These are phyloP conservation scores for Drosophila navojoa DNA, from an alignment of 1,140 invertebrate genomes.

Conservation along the genomic window DNA sequence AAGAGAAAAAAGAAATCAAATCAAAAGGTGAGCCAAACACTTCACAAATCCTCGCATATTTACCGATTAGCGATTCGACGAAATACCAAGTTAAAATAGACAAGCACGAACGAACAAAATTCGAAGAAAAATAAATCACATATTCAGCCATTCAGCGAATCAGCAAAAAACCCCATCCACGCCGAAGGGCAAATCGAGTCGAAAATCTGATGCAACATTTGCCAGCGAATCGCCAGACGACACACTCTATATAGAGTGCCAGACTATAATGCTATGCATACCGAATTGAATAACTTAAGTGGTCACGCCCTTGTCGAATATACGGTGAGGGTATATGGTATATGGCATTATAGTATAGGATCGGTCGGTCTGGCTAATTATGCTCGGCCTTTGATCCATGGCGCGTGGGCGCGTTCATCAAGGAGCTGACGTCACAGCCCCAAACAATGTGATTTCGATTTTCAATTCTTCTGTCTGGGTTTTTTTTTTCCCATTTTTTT, in stretches of 20 bases:
- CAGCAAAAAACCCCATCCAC: constrained; percentile 21
- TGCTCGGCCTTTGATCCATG: constrained; percentile 36
- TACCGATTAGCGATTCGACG: background rate
- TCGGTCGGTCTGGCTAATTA: background rate
- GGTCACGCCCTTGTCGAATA: constrained; percentile 54
- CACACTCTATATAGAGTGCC: background rate
- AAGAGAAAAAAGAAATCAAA: constrained; percentile 82
- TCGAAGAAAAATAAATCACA: constrained; percentile 17
- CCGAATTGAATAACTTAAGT: constrained; percentile 65
- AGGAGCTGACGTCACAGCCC: constrained; percentile 62
- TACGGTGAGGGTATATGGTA: constrained; percentile 1
- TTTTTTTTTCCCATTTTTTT: constrained; percentile 1
- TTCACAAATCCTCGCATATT: no score
- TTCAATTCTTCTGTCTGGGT: background rate
- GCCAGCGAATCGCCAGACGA: constrained; percentile 49
- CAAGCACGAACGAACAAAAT: constrained; percentile 3
- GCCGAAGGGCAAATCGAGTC: constrained; percentile 63
- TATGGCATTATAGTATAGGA: no score
- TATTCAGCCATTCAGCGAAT: background rate
- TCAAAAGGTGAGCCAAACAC: constrained; percentile 65
- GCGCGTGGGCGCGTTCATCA: constrained; percentile 30
- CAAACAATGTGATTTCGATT: constrained; percentile 31
- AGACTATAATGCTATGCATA: constrained; percentile 36
- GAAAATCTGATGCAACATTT: constrained; percentile 71
- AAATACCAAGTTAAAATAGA: background rate